Percentiles rank a stretch among this genome's conserved stretches.
phyloP scores from a whole-genome alignment of 1,140 invertebrate genomes.

The Lineus longissimus region DNA sequence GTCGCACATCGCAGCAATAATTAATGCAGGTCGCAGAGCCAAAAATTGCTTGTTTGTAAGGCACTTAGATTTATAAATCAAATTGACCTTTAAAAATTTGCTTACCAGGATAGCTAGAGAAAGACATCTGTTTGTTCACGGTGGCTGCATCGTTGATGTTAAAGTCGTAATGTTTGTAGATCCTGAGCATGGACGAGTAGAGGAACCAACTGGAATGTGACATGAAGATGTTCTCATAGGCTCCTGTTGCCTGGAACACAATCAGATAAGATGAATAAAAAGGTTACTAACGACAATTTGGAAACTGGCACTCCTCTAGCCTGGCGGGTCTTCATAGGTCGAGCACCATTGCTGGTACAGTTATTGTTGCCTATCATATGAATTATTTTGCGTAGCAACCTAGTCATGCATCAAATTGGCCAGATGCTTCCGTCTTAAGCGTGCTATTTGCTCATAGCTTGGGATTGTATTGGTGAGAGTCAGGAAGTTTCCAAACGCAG shows the following conservation, averaged over 20 bases:
- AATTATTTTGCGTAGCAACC: too few relatives aligned
- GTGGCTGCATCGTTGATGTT: constrained; percentile 38
- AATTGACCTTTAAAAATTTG: too few relatives aligned
- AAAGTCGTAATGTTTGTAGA: constrained; percentile 51
- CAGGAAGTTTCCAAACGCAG: too few relatives aligned
- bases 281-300: too few relatives aligned
- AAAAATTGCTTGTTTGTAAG: neutral
- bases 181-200: constrained; percentile 46
- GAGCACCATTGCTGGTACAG: too few relatives aligned
- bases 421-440: too few relatives aligned
- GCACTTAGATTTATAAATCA: neutral
- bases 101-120: constrained; percentile 52
- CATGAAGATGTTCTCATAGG: constrained; percentile 47
- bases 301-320: too few relatives aligned
- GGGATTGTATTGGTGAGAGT: too few relatives aligned
- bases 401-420: too few relatives aligned
- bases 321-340: too few relatives aligned
- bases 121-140: constrained; percentile 34
- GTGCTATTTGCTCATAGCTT: too few relatives aligned
- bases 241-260: constrained; percentile 34
- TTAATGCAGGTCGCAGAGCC: neutral
- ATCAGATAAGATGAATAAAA: neutral
- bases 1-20: neutral
- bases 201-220: constrained; percentile 51
- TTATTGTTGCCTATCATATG: too few relatives aligned